A percentile compares a stretch with the other conserved stretches of the same genome.
These are phyloP conservation scores for Sialia sialis DNA, from an alignment of 2,113 vertebrate genomes.

Conservation along the genomic window DNA sequence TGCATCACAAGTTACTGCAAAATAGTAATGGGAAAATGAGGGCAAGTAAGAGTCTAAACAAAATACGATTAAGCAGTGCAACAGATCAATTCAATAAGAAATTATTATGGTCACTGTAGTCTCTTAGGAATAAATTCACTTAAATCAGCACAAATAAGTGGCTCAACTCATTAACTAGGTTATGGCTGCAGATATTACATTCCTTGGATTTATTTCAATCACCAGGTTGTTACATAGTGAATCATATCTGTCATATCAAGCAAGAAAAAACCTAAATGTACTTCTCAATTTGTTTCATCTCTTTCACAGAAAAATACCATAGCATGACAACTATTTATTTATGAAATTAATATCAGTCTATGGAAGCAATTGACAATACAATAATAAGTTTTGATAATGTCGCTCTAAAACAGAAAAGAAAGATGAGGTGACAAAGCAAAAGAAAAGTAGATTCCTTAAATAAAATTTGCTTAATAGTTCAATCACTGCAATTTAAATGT, in stretches of 20 bases:
- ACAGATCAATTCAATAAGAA: neutral
- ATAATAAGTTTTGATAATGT: neutral
- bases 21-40: neutral
- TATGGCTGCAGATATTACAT: neutral
- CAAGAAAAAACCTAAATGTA: neutral
- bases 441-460: neutral
- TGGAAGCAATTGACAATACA: neutral
- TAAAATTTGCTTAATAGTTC: neutral
- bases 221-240: neutral
- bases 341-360: neutral
- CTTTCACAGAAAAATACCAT: neutral
- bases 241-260: neutral
- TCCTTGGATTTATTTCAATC: neutral
- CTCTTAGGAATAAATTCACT: neutral
- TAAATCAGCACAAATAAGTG: neutral
- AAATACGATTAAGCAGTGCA: neutral
- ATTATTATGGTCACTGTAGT: neutral
- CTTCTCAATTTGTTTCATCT: neutral
- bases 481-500: neutral
- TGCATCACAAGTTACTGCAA: neutral
- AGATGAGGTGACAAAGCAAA: neutral
- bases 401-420: neutral
- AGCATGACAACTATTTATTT: neutral
- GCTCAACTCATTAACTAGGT: neutral
- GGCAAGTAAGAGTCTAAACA: neutral